phyloP scores from a whole-genome alignment of 1,140 invertebrate species.

The Onthophagus taurus region DNA sequence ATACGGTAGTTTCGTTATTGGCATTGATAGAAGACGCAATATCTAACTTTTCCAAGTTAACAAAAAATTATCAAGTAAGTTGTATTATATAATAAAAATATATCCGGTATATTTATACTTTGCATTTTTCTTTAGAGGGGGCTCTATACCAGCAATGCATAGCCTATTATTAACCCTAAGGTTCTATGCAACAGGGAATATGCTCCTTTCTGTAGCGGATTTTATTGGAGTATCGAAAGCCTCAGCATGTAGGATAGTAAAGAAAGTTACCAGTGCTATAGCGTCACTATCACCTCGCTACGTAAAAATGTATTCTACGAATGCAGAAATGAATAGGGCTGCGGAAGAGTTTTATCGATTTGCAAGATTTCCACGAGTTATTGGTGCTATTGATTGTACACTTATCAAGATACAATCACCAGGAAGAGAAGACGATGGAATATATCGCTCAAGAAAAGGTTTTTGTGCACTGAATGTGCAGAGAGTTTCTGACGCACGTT shows the following conservation, averaged over 20 bases:
- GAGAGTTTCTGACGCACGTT: conserved; percentile 32
- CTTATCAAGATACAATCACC: conserved; percentile 5
- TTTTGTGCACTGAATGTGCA: conserved; percentile 40
- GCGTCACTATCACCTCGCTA: neutral
- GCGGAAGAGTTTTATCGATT: conserved; percentile 1
- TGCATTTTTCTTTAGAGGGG: neutral
- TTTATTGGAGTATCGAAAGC: conserved; percentile 9
- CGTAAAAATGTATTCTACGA: neutral
- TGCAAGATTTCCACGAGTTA: conserved; percentile 16
- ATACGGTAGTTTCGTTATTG: neutral
- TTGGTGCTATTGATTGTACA: conserved; percentile 7
- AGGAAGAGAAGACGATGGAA: conserved; percentile 26
- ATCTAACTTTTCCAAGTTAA: neutral
- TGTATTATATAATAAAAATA: neutral
- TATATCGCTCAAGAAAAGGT: conserved; percentile 36
- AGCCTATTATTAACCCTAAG: neutral
- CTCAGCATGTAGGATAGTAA: conserved; percentile 7
- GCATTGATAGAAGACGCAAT: neutral
- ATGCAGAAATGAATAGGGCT: neutral
- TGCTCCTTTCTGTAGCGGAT: neutral
- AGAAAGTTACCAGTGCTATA: conserved; percentile 1
- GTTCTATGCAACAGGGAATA: conserved; percentile 4
- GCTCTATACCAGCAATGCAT: neutral
- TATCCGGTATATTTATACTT: too few species aligned
- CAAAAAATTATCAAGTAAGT: neutral